Base-by-base conservation (phyloP, 2,888 invertebrate species). In the Thelaira solivaga region DNA sequence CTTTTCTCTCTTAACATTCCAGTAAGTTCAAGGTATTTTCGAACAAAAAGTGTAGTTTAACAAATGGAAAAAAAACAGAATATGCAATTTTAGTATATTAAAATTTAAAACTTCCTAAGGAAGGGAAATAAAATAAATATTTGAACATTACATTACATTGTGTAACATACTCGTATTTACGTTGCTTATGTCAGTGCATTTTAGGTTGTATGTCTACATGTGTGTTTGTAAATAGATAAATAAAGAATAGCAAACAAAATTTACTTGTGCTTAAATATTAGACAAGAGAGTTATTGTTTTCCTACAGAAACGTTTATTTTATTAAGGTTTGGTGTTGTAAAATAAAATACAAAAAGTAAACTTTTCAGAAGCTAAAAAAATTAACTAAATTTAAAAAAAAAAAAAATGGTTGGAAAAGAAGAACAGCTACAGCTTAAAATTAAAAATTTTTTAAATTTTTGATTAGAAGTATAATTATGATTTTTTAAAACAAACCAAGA, bases 21-120 rank as follows among this genome's bases (percentile, higher is more conserved):
- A 13, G 13, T 26, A 29, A 45, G 34, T 47, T 57, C 26, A 57
- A 68, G 68, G 55, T 36, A 47, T 47, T 57, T 68, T 18, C 1
- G 4, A 4, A 8, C 3, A 53, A n/a, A 39, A 53, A 34, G 8
- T 62, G 4, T 11, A 16, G 45, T 45, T 31, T 45, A 45, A 16
- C 11, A 16, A 8, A n/a, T n/a, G n/a, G n/a, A n/a, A n/a, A n/a
- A n/a, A n/a, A n/a, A n/a, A n/a, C n/a, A n/a, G n/a, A n/a, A n/a
- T n/a, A n/a, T n/a, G n/a, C n/a, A n/a, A n/a, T 20, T 5, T 24
- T 18, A 18, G 18, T 51, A 16, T 7, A 22, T 29, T 16, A 11
- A 57, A 57, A n/a, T 1, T 29, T 16, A 11, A 57, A 57, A n/a
- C 1, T 59, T 43, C 1, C 0, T n/a, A 4, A 11, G 24, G 13